Base-by-base conservation (phyloP, 2,113 vertebrate species). In the Nothoprocta perdicaria region DNA sequence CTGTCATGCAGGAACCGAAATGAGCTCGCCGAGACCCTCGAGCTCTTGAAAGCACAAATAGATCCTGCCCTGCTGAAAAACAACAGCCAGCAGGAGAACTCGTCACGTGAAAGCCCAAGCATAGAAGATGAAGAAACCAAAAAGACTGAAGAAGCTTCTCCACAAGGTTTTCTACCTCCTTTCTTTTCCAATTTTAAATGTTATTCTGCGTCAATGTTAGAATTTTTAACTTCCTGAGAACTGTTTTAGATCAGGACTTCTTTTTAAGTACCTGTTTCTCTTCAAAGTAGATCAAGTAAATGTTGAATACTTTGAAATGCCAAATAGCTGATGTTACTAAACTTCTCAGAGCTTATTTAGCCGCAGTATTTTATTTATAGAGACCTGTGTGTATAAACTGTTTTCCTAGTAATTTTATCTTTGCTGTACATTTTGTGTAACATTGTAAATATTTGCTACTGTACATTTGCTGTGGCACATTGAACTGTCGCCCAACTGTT, bases 1-100 rank as follows among this genome's bases (percentile, higher is more conserved):
- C 93, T 89, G 50, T 88, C 79, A 45, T 94, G 55, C 96, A 99
- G 99, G 96, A 98, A 97, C 80, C 98, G 99, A 82, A 99, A 98
- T 7, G 99, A 99, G 67, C 97, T 99, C 86, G 99, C 99, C 0
- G 98, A 99, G 93, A 99, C 98, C 71, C 97, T 99, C 81, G 98
- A 99, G 60, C 98, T 98, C 80, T 94, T 99, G 92, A 99, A 99
- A 98, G 97, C 98, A 52, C 99, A 99, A 94, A 98, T 99, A 16
- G 98, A 99, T 74, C 98, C 98, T 38, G 98, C 98, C 48, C 95
- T 98, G 41, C 79, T 99, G 88, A 98, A 98, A 93, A 98, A 86
- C 79, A 96, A 87, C 75, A 98, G 83, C 38, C 97, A 97, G 41
- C 97, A 95, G 90, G 97, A 97, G 80, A 97, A 61, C 57, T 98